Base-by-base conservation (phyloP, 2,888 invertebrate species). In the Tortrix viridana region DNA sequence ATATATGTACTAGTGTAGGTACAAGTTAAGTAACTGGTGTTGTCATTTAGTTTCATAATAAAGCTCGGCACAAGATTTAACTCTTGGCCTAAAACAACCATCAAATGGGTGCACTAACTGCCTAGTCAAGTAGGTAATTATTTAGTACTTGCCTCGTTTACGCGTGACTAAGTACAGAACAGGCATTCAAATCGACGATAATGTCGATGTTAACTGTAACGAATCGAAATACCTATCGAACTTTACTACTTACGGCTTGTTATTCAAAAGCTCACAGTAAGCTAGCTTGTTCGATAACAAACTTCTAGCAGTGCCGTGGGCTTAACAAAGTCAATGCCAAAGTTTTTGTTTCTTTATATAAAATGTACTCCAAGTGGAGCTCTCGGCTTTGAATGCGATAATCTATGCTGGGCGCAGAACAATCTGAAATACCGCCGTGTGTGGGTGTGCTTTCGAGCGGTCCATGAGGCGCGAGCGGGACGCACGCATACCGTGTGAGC, bases 391-490 rank as follows among this genome's bases (percentile, higher is more conserved):
- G 32, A 32, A 32, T 84, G 88, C 87, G 84, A 88, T 88, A 91
- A 91, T 92, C 88, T 88, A 88, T 85, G 88, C 84, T 81, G 86
- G 86, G 81, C 82, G 84, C 81, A 80, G 85, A 87, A 86, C 85
- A 88, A 88, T 88, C 89, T 88, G 86, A 91, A 91, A 90, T 89
- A 86, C 85, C 90, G 84, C 82, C 80, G 87, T 89, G 91, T 91
- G 92, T 91, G 90, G 92, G 92, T 89, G 92, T 90, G 88, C 89
- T 91, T 91, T 89, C 56, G 66, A 91, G 90, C 88, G 89, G 89
- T 91, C 86, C 88, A 88, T 89, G 89, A 88, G 86, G 90, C 69
- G 73, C 19, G 74, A 91, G 37, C 48, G 82, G 71, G 89, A 90
- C 76, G 69, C 65, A 67, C 84, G 84, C 85, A 85, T 85, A 77